Evolutionary conservation across 2,113 vertebrate species (phyloP), one percentile per base, ranked within the genome.

Genomic region (Baryphthengus martii): DNA sequence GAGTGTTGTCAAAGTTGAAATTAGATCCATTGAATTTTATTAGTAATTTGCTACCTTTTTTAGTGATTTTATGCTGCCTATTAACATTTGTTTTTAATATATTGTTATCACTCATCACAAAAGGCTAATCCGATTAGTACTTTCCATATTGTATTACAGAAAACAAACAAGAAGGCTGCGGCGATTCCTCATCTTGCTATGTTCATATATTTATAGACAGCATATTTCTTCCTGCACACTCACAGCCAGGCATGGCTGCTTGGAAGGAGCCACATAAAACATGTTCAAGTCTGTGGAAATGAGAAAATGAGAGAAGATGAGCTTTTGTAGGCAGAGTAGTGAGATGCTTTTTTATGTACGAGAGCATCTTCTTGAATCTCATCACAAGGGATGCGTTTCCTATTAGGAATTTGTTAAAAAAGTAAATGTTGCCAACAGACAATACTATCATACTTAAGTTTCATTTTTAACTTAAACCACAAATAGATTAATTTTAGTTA

Each of bases 41-140:
- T 93, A 95, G 89, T 83, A 91, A 97, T 97, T 96, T 97, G 97
- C 95, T 97, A 95, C 93, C n/a, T 97, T 96, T 97, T 95, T 96
- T 96, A 95, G 90, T 7, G 5, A 96, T 96, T 96, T 95, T 96
- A 90, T 79, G 71, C 95, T 87, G 91, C 93, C 88, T 89, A 62
- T 96, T 96, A 97, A 89, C 96, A 95, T 97, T 98, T 96, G 94
- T 68, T 95, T 97, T 97, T 95, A 91, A 47, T 95, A 90, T 78
- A 83, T 83, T 96, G 92, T 96, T 97, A 97, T 96, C 88, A 80
- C 94, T 97, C 94, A 94, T 91, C 96, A 91, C 91, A 93, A 97
- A 97, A 97, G 86, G 83, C 96, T 94, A 90, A 97, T 96, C 93
- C 94, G 90, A 78, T 97, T 97, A 96, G 91, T 47, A 17, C 86